A percentile compares a stretch with the other conserved stretches of the same genome.
Conservation (phyloP, 2,797 vertebrate species). For the Periophthalmus magnuspinnatus region DNA sequence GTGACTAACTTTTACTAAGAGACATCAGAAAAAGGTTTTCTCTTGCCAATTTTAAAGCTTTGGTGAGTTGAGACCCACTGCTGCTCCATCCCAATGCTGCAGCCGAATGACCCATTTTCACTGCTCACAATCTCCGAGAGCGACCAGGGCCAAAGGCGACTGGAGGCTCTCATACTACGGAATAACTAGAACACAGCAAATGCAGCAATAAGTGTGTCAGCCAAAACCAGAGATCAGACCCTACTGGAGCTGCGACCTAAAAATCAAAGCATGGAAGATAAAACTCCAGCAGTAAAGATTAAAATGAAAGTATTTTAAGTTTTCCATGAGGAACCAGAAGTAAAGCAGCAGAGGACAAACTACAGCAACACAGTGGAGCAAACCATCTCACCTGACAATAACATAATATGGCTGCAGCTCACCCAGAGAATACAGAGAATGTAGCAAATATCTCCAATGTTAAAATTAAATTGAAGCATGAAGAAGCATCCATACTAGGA, state of each 20-base stretch:
- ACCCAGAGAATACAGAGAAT: slow-evolving; percentile 16
- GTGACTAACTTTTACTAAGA: neutral
- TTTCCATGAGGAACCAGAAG: neutral
- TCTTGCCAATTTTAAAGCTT: slow-evolving; percentile 63
- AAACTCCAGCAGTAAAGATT: slow-evolving; percentile 6
- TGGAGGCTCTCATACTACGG: slow-evolving; percentile 33
- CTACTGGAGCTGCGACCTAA: slow-evolving; percentile 17
- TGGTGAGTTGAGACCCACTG: slow-evolving; percentile 66
- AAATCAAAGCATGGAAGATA: slow-evolving; percentile 14
- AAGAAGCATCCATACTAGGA: neutral
- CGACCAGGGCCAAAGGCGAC: slow-evolving; percentile 39
- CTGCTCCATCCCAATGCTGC: slow-evolving; percentile 65
- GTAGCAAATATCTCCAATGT: neutral
- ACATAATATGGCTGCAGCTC: slow-evolving; percentile 18
- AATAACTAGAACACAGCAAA: slow-evolving; percentile 25
- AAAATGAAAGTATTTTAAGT: neutral
- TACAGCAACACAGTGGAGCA: slow-evolving; percentile 25
- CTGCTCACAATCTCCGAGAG: slow-evolving; percentile 47
- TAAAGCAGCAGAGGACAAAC: neutral
- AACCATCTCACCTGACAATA: slow-evolving; percentile 25
- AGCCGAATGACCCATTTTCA: slow-evolving; percentile 77
- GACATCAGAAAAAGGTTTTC: slow-evolving; percentile 19
- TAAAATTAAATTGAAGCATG: neutral
- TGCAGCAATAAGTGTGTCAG: slow-evolving; percentile 33
- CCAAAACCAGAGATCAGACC: slow-evolving; percentile 30